Evolutionary conservation across 2,113 vertebrate genomes (phyloP), one percentile per base, ranked within the genome.

Genomic region (Chloebia gouldiae): DNA sequence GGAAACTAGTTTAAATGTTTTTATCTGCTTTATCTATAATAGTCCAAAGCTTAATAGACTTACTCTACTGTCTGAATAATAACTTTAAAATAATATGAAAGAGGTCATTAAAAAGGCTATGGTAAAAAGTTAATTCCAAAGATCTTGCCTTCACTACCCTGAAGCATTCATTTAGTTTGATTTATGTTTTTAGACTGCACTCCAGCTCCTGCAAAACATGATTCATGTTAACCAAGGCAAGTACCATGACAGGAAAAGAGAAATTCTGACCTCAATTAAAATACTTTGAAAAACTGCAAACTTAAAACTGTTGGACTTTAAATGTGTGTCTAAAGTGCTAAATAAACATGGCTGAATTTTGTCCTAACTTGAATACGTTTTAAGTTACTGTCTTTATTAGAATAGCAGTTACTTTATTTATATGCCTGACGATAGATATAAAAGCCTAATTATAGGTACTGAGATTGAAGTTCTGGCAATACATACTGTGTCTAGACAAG

Each of bases 371-470:
- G 5, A 82, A 1, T 64, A 76, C 56, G 25, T 59, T 94, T 93
- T 82, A 75, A 72, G 59, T 31, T 61, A 53, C 50, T 72, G 23
- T 69, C 19, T 22, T 42, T 22, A 78, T 63, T 30, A 76, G 63
- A 81, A 66, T 37, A 82, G n/a, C 12, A 54, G 25, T 49, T 47
- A 76, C 51, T 91, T 89, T 88, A 94, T 86, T 95, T 91, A 75
- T 63, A 81, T 39, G 23, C 27, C 73, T 69, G 49, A 68, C 0
- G 49, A 91, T 15, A 71, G 68, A 70, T 31, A 87, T 44, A 79
- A 72, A 75, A 87, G n/a, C 23, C 91, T 88, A 95, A 94, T 93
- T 94, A 90, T 91, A 92, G 90, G 35, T 33, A 91, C 1, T 23
- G 50, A 81, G 65, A 86, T 75, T 83, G 53, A 86, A 66, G 44